Evolutionary conservation across 2,113 vertebrate genomes (phyloP), one percentile per base, ranked within the genome.

Genomic region (Pterocles burchelli): DNA sequence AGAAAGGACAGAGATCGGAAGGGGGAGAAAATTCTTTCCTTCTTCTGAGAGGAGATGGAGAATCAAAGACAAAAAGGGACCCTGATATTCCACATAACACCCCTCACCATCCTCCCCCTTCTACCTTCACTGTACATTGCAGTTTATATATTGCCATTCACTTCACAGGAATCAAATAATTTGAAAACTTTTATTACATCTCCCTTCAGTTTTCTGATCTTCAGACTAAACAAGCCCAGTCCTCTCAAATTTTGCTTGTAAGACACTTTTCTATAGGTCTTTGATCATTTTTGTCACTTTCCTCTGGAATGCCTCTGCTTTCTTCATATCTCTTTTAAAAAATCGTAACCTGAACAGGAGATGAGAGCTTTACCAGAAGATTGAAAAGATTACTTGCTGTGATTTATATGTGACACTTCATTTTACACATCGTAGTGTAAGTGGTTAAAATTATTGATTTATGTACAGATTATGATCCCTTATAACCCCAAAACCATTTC

Each of bases 261-360:
- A 95, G 76, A 74, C 34, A 19, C 84, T 93, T 89, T 92, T 80
- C 48, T 92, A 12, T 29, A 29, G 24, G 34, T 51, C 90, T 95
- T 95, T 93, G 89, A 95, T 93, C 83, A 80, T 81, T 88, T 94
- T 88, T 94, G 76, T 84, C 90, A 80, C 78, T 85, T 91, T 91
- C 17, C 61, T 54, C 43, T 77, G 63, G 72, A 90, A 75, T 77
- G 43, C 24, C 33, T 63, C 68, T 71, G 61, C 21, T 90, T 95
- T 84, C 76, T 59, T 95, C 83, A 55, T 45, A 55, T 74, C 75
- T 86, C 34, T 84, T 48, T 90, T 88, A 81, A 93, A 95, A 92
- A 17, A 29, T n/a, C 63, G 67, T n/a, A 90, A 80, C 59, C 34
- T 88, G 72, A 92, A 71, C 38, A 55, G 54, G 9, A 91, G 90